These are phyloP conservation scores for Petrocephalus microphthalmus DNA, from an alignment of 2,113 vertebrate species.

Conservation along the genomic window DNA sequence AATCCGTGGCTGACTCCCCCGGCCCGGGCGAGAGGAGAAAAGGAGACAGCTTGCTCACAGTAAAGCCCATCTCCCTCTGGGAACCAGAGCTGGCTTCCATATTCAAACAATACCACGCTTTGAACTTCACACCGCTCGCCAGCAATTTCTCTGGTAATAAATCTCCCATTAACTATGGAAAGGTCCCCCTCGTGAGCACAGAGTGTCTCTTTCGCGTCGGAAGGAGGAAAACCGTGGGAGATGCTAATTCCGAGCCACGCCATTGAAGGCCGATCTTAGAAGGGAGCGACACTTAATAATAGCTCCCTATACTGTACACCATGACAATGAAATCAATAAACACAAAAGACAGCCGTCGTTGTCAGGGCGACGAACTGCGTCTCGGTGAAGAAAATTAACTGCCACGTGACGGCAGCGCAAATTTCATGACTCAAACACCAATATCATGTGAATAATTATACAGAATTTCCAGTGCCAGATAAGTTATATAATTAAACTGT, in stretches of 20 bases:
- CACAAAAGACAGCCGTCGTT: not conserved
- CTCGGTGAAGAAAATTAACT: not conserved
- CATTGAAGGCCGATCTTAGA: not conserved
- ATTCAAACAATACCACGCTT: constrained; percentile 15
- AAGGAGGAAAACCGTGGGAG: constrained; percentile 4
- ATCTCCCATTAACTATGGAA: constrained; percentile 60
- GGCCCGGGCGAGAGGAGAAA: not conserved
- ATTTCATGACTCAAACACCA: not conserved
- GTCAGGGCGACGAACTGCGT: not conserved
- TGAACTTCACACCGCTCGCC: constrained; percentile 42
- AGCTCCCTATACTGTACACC: not conserved
- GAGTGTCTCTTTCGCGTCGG: not conserved
- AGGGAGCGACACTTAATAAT: not conserved
- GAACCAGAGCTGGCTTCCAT: not conserved
- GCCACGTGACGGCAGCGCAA: not conserved
- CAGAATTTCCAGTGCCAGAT: not conserved
- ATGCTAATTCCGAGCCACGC: not conserved
- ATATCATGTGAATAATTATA: not conserved
- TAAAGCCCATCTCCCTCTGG: not conserved
- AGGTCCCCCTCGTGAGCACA: constrained; percentile 37
- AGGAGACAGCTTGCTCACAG: not conserved
- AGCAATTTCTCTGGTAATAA: constrained; percentile 60
- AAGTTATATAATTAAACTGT: no score
- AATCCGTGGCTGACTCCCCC: not conserved
- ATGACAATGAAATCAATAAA: not conserved